phyloP scores from a whole-genome alignment of 37 sponge, comb jelly and placozoan genomes.

The Tethya wilhelma region DNA sequence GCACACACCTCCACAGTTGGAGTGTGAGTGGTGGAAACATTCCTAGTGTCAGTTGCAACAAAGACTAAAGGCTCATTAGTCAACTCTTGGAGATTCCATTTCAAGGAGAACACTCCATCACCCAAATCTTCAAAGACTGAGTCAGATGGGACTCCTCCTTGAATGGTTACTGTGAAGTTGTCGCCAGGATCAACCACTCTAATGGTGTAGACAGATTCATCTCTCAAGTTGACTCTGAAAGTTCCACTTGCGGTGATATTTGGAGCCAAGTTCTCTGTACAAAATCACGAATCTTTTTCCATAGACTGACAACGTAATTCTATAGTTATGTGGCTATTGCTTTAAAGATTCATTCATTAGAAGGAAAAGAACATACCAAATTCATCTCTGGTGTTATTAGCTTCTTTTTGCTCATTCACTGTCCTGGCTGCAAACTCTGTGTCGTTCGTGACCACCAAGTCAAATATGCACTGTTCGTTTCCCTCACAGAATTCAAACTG shows the following conservation, averaged over 20 bases:
- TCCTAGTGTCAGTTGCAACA: no score
- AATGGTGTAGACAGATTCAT: conserved; percentile 12
- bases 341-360: no score
- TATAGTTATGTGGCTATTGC: no score
- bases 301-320: no score
- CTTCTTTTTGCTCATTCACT: neutral
- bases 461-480: neutral
- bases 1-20: no score
- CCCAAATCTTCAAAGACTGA: neutral
- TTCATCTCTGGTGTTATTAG: neutral
- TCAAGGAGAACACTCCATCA: conserved; percentile 9
- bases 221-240: conserved; percentile 7
- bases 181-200: conserved; percentile 16
- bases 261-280: conserved; percentile 56
- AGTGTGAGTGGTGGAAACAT: no score
- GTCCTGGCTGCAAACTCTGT: neutral
- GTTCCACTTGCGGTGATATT: conserved; percentile 25
- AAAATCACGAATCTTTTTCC: neutral
- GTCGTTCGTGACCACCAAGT: neutral
- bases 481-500: neutral
- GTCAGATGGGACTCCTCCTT: conserved; percentile 3
- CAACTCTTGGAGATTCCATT: conserved; percentile 12
- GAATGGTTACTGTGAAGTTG: neutral
- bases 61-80: conserved; percentile 5
- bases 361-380: neutral